phyloP scores from a whole-genome alignment of 1,140 invertebrate genomes.

The Drosophila tani region DNA sequence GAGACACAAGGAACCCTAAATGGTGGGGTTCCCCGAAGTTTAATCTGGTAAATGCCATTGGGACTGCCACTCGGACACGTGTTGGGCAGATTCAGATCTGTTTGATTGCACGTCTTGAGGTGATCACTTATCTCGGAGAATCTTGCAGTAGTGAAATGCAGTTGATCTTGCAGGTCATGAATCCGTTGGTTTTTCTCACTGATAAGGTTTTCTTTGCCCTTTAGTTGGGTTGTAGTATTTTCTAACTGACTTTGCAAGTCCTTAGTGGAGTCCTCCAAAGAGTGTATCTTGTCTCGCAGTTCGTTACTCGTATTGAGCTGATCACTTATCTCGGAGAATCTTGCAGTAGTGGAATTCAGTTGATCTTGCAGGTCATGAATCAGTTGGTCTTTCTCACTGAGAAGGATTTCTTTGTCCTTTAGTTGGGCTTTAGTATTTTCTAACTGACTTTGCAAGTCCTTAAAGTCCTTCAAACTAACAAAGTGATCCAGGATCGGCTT shows the following conservation, averaged over 20 bases:
- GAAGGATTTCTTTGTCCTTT: neutral
- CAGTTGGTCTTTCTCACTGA: too few species aligned
- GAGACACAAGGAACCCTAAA: conserved; percentile 1
- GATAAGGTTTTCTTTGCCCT: neutral
- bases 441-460: neutral
- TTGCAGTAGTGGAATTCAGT: too few species aligned
- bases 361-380: too few species aligned
- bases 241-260: neutral
- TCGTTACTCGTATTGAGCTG: too few species aligned
- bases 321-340: too few species aligned
- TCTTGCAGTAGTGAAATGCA: neutral
- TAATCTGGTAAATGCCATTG: neutral
- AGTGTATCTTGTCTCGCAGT: too few species aligned
- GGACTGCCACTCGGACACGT: conserved; percentile 2
- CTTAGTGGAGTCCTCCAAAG: neutral
- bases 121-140: neutral
- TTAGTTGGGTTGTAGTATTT: neutral
- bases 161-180: neutral
- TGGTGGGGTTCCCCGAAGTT: neutral
- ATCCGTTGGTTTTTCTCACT: conserved; percentile 6
- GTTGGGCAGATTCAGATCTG: neutral
- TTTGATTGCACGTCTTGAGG: neutral
- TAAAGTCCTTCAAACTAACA: neutral
- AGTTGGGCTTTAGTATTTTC: neutral
- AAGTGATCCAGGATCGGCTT: conserved; percentile 20